These are phyloP conservation scores for Drusus annulatus DNA, from an alignment of 1,140 invertebrate species.

Conservation along the genomic window DNA sequence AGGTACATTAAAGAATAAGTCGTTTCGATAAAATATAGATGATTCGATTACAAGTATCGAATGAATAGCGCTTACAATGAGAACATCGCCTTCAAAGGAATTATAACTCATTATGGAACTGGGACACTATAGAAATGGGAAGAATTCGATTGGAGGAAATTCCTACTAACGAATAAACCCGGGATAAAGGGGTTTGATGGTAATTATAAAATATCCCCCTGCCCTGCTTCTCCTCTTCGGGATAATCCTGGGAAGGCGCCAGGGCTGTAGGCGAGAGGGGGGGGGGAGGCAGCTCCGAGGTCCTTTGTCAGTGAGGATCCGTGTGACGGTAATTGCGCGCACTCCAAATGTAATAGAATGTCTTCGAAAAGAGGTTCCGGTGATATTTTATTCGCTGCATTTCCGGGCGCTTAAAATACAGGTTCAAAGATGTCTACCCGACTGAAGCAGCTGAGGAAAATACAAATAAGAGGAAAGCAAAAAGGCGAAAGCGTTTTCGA, in stretches of 20 bases:
- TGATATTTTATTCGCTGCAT: background rate
- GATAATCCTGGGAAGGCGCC: too few relatives aligned
- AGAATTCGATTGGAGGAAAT: constrained; percentile 42
- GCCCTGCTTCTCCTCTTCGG: background rate
- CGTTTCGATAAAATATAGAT: too few relatives aligned
- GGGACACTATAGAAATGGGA: constrained; percentile 16
- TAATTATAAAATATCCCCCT: constrained; percentile 49
- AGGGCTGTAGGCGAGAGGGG: background rate
- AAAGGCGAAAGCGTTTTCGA: too few relatives aligned
- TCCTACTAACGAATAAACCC: constrained; percentile 23
- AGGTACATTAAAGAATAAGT: too few relatives aligned
- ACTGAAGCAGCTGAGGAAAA: too few relatives aligned
- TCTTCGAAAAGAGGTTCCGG: background rate
- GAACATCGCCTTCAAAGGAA: background rate
- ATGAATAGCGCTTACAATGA: too few relatives aligned
- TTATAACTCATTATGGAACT: constrained; percentile 3
- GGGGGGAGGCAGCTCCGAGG: background rate
- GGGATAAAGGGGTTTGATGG: constrained; percentile 41
- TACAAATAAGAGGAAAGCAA: too few relatives aligned
- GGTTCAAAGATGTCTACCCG: too few relatives aligned
- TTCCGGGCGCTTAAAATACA: background rate
- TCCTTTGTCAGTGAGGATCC: background rate
- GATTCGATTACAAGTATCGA: too few relatives aligned
- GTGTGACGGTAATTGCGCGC: constrained; percentile 12
- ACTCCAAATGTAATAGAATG: constrained; percentile 7